Evolutionary conservation across 2,113 vertebrate species (phyloP).

Genomic region (Enhydra lutris): DNA sequence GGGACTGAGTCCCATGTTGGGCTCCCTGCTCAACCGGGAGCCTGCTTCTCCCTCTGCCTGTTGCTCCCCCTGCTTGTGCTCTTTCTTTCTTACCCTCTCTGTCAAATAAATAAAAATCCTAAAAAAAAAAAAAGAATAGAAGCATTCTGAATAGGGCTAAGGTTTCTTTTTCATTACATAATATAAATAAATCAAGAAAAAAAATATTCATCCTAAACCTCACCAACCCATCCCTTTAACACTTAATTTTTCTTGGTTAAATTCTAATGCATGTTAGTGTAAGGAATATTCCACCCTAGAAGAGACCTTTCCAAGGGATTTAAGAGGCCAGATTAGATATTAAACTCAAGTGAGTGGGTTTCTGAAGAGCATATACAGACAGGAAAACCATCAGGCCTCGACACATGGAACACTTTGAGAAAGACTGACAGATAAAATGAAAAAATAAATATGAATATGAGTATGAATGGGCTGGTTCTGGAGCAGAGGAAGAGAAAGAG

Average conservation of each 20-base stretch:
- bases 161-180: not conserved
- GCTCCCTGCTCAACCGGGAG: too few relatives aligned
- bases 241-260: not conserved
- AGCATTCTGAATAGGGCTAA: not conserved
- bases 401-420: not conserved
- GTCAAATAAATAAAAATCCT: too few relatives aligned
- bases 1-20: too few relatives aligned
- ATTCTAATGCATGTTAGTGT: not conserved
- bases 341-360: not conserved
- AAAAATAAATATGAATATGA: not conserved
- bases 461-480: not conserved
- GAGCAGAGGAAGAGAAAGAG: not conserved
- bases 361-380: conserved; percentile 9
- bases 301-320: not conserved
- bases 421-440: not conserved
- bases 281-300: not conserved
- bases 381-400: not conserved
- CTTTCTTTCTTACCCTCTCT: too few relatives aligned
- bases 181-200: not conserved
- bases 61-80: too few relatives aligned
- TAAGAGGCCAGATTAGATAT: not conserved
- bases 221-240: not conserved
- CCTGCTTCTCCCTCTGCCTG: too few relatives aligned
- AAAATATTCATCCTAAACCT: not conserved
- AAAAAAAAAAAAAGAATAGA: conserved; percentile 7